phyloP scores from a whole-genome alignment of 2,113 vertebrate species.

The Hiodon tergisus region DNA sequence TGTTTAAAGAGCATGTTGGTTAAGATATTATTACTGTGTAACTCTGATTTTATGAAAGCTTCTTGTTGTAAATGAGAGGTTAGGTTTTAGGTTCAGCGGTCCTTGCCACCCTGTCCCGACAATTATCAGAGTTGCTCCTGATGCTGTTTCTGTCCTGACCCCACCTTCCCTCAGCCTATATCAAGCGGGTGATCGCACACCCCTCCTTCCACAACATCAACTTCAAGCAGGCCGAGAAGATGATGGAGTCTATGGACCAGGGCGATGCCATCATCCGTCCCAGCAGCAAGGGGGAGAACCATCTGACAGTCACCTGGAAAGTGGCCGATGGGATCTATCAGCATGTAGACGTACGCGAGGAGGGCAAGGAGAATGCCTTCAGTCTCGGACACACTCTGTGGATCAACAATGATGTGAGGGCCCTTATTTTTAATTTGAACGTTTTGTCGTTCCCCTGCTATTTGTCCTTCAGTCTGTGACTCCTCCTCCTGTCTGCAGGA shows the following conservation, averaged over 20 bases:
- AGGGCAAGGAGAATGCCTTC: slow-evolving; percentile 98
- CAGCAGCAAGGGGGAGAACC: slow-evolving; percentile 97
- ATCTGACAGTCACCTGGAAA: slow-evolving; percentile 97
- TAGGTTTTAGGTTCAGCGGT: no score
- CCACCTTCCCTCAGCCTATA: slow-evolving; percentile 71
- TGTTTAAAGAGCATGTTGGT: no score
- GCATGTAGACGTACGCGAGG: slow-evolving; percentile 90
- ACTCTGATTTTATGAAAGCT: no score
- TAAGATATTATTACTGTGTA: no score
- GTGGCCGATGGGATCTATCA: slow-evolving; percentile 93
- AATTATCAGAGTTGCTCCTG: no score
- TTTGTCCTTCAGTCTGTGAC: background rate
- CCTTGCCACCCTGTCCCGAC: no score
- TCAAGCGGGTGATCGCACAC: slow-evolving; percentile 96
- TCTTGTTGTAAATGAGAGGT: no score
- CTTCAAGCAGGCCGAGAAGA: slow-evolving; percentile 98
- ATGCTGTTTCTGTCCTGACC: background rate
- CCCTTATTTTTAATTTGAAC: no score
- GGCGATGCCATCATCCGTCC: slow-evolving; percentile 94
- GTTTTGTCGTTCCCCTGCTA: background rate
- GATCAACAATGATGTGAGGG: slow-evolving; percentile 86
- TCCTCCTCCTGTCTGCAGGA: slow-evolving; percentile 62
- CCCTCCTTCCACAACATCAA: slow-evolving; percentile 99
- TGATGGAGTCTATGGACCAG: slow-evolving; percentile 98
- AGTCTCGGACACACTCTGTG: slow-evolving; percentile 91